These are phyloP conservation scores for Pseudomyrmex flavicornis DNA, from an alignment of 1,140 invertebrate genomes.

Conservation along the genomic window DNA sequence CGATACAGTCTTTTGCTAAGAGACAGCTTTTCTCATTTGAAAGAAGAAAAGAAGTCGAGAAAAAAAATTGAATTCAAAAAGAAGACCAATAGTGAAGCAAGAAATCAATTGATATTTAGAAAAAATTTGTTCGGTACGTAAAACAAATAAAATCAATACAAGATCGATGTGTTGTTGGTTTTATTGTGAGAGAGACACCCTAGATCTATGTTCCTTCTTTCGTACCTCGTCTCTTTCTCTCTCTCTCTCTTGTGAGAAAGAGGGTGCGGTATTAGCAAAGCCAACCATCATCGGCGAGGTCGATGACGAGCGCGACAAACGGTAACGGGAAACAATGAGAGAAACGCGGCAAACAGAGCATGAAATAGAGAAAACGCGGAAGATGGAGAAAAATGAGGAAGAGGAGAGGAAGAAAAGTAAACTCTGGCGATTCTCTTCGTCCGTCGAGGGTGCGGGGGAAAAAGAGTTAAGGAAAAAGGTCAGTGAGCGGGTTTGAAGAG, in stretches of 20 bases:
- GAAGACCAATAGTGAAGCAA: slow-evolving; percentile 19
- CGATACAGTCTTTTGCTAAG: slow-evolving; percentile 3
- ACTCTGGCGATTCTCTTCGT: not conserved
- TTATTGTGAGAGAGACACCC: no score
- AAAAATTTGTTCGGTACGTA: not conserved
- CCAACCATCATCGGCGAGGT: slow-evolving; percentile 9
- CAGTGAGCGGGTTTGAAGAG: not conserved
- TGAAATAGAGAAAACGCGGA: slow-evolving; percentile 4
- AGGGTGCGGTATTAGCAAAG: not conserved
- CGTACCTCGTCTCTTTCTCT: no score
- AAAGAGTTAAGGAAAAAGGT: slow-evolving; percentile 5
- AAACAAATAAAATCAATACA: not conserved
- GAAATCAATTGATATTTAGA: not conserved
- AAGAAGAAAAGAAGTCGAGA: not conserved
- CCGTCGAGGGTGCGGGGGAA: not conserved
- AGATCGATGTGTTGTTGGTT: no score
- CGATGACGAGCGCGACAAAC: not conserved
- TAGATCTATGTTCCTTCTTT: not conserved
- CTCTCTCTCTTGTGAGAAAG: not conserved
- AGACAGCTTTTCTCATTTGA: slow-evolving; percentile 7
- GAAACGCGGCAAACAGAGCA: slow-evolving; percentile 8
- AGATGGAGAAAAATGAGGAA: slow-evolving; percentile 15
- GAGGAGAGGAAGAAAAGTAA: not conserved
- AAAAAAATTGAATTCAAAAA: not conserved
- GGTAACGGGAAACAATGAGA: no score